phyloP scores from a whole-genome alignment of 2,888 invertebrate species.

The Mechanitis mazaeus region DNA sequence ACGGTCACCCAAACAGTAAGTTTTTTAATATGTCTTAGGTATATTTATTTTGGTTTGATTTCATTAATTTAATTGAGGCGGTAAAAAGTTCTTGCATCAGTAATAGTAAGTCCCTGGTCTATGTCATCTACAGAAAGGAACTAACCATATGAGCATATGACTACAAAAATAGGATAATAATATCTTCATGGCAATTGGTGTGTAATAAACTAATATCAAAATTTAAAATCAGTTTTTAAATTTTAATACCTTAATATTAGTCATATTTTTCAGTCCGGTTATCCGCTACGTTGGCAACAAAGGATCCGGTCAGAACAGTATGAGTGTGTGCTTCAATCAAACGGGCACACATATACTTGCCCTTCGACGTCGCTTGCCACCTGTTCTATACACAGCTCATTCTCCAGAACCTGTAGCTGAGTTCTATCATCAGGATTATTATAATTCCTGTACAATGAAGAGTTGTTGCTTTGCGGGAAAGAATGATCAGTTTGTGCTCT shows the following conservation, averaged over 20 bases:
- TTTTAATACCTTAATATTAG: neutral
- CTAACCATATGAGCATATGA: too few species aligned
- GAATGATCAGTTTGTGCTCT: slow-evolving; percentile 90
- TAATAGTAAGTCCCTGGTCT: too few species aligned
- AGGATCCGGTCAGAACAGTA: slow-evolving; percentile 83
- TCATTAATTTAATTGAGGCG: neutral
- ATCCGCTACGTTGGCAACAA: slow-evolving; percentile 81
- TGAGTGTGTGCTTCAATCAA: slow-evolving; percentile 94
- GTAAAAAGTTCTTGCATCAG: neutral
- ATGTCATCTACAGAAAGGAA: too few species aligned
- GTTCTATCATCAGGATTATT: slow-evolving; percentile 94
- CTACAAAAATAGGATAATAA: too few species aligned
- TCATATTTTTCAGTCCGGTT: slow-evolving; percentile 73
- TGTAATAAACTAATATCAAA: neutral
- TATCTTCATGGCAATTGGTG: too few species aligned
- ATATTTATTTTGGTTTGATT: neutral
- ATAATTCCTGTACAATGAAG: slow-evolving; percentile 98
- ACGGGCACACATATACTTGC: slow-evolving; percentile 87
- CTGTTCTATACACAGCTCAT: slow-evolving; percentile 85
- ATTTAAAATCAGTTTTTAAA: slow-evolving; percentile 8
- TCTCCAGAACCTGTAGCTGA: slow-evolving; percentile 85
- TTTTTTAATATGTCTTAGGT: slow-evolving; percentile 25
- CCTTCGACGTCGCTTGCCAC: slow-evolving; percentile 89
- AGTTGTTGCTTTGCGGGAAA: slow-evolving; percentile 96
- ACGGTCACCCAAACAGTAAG: slow-evolving; percentile 87